Evolutionary conservation across 2,113 vertebrate species (phyloP).

Genomic region (Myiopsitta monachus): DNA sequence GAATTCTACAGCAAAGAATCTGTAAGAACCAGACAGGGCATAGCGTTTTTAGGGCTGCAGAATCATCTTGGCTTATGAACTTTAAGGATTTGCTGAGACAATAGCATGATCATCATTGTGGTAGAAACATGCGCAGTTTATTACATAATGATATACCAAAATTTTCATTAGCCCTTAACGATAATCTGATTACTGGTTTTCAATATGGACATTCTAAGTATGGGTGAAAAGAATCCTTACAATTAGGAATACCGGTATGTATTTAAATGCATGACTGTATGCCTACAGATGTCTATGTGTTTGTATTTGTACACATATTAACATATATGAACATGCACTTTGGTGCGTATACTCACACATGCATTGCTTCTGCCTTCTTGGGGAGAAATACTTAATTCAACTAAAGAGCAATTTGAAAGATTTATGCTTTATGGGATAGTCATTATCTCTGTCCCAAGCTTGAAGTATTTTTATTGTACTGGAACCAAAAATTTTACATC

Average conservation of each 20-base stretch:
- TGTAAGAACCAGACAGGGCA: too few species aligned
- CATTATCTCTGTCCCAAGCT: neutral
- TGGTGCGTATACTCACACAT: neutral
- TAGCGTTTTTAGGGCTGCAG: neutral
- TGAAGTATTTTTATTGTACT: neutral
- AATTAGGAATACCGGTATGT: neutral
- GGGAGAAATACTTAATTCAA: neutral
- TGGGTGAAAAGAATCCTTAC: neutral
- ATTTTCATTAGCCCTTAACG: neutral
- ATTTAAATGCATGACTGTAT: neutral
- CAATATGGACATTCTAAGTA: neutral
- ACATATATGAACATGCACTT: neutral
- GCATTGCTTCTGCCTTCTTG: accelerated
- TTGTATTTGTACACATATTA: neutral
- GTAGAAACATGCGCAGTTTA: neutral
- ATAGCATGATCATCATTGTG: accelerated
- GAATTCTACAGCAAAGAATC: neutral
- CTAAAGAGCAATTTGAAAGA: neutral
- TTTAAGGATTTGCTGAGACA: neutral
- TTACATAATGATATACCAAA: neutral
- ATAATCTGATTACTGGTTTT: neutral
- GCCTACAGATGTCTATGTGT: neutral
- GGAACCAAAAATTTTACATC: neutral
- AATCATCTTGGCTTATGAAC: neutral
- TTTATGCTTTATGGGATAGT: neutral